Evolutionary conservation across 2,797 vertebrate species (phyloP), one percentile per base, ranked within the genome.

Genomic region (Coendou prehensilis): DNA sequence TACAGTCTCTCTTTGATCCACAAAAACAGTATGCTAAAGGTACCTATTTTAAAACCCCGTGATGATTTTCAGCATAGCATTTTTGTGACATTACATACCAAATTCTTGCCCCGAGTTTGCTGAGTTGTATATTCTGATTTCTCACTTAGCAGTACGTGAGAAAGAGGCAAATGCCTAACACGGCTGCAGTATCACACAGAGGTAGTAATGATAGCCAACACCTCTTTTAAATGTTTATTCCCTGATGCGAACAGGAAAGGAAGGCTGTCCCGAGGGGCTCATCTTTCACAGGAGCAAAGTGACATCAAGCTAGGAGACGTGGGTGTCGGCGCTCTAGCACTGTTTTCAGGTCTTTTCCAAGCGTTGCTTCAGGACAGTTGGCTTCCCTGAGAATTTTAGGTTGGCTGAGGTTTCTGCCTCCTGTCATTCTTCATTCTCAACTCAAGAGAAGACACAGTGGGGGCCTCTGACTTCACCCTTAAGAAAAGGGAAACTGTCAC

Each of bases 151-250:
- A 64, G 13, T 61, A 76, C 9, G 9, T 63, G 54, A 87, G 67
- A 89, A 92, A 83, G 56, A 96, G n/a, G 52, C 18, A 45, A 85
- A 87, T 73, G 11, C 57, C 91, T 82, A 81, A 75, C 57, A 64
- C 47, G 80, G 59, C n/a, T 59, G 15, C 22, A n/a, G 76, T 78
- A 61, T 26, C 37, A 56, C 73, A 86, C 59, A 78, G 84, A 71
- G 47, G 26, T 10, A 83, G 75, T 17, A n/a, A 22, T 28, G 37
- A 47, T 75, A 63, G 33, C 45, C 83, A 89, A 71, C 30, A 59
- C 26, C 23, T 87, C 75, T 84, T 84, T 47, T 41, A 88, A 67
- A 87, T 81, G 57, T 37, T 41, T 88, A 23, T 78, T 79, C 50
- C 67, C 73, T 86, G 61, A 37, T 18, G 14, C 69, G 50, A 88